These are phyloP conservation scores for Indicator indicator DNA, from an alignment of 2,113 vertebrate species.

Conservation along the genomic window DNA sequence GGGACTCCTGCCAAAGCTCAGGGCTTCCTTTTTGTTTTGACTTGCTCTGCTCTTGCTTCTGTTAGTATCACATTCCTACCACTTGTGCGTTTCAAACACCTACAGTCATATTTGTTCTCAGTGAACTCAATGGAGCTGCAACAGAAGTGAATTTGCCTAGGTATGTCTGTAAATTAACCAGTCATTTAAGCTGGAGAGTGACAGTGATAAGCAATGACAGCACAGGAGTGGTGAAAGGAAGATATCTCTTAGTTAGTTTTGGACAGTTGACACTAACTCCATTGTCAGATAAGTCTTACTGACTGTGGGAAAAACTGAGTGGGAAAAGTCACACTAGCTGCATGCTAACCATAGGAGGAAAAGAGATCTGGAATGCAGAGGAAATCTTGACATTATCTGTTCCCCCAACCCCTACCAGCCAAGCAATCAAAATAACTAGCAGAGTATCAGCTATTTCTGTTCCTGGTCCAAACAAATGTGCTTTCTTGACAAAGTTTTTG, in stretches of 20 bases:
- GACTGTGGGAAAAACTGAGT: constrained; percentile 67
- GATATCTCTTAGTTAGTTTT: constrained; percentile 73
- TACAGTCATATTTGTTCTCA: background rate
- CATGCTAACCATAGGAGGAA: constrained; percentile 45
- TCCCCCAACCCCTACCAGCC: background rate
- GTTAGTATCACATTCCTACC: constrained; percentile 50
- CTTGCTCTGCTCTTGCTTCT: constrained; percentile 17
- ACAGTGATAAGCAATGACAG: constrained; percentile 57
- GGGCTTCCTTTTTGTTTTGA: constrained; percentile 45
- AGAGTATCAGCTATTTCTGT: constrained; percentile 25
- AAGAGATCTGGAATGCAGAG: constrained; percentile 53
- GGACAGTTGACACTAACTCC: constrained; percentile 65
- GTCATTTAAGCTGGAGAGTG: constrained; percentile 56
- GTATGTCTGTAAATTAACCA: constrained; percentile 58
- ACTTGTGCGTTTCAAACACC: constrained; percentile 36
- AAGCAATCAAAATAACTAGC: constrained; percentile 43
- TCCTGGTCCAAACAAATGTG: constrained; percentile 14
- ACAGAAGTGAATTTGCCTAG: constrained; percentile 34
- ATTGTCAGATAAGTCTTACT: constrained; percentile 64
- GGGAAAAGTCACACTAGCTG: constrained; percentile 55
- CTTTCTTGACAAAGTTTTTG: constrained; percentile 42
- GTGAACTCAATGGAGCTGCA: background rate
- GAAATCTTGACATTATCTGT: constrained; percentile 63
- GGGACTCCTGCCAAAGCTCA: constrained; percentile 36
- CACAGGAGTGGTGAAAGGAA: constrained; percentile 61